Percentiles rank a stretch among this genome's conserved stretches.
phyloP scores from a whole-genome alignment of 2,113 vertebrate species.

The Lichenostomus cassidix region DNA sequence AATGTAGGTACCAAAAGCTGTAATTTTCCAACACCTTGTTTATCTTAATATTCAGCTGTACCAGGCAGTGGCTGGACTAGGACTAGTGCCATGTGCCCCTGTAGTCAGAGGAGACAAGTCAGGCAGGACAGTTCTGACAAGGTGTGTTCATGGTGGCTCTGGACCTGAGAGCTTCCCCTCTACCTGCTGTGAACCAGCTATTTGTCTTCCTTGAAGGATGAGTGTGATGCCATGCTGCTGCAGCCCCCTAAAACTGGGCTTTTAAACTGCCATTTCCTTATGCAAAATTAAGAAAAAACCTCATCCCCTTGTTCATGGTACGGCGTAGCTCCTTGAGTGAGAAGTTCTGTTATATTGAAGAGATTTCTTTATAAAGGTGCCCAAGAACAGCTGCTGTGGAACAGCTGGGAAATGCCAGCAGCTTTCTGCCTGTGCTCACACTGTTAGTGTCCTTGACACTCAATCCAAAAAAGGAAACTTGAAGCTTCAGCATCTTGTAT shows the following conservation, averaged over 20 bases:
- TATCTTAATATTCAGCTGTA: neutral
- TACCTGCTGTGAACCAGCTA: neutral
- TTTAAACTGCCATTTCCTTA: neutral
- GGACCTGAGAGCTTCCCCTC: neutral
- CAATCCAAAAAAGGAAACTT: neutral
- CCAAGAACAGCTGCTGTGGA: neutral
- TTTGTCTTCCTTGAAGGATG: neutral
- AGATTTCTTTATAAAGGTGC: neutral
- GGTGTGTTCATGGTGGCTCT: neutral
- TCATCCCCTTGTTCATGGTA: neutral
- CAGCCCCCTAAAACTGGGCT: neutral
- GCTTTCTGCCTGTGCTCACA: neutral
- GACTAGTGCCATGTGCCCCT: neutral
- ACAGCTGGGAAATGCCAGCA: neutral
- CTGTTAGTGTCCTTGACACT: neutral
- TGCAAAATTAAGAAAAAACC: neutral
- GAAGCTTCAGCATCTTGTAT: neutral
- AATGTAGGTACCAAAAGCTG: constrained; percentile 73
- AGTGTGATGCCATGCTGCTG: neutral
- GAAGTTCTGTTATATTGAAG: neutral
- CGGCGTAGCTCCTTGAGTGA: neutral
- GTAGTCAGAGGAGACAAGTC: neutral
- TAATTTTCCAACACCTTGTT: neutral
- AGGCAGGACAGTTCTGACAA: neutral
- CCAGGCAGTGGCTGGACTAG: neutral